A percentile compares a stretch with the other conserved stretches of the same genome.
Conservation (phyloP, 2,113 vertebrate genomes). For the Cynoglossus semilaevis region DNA sequence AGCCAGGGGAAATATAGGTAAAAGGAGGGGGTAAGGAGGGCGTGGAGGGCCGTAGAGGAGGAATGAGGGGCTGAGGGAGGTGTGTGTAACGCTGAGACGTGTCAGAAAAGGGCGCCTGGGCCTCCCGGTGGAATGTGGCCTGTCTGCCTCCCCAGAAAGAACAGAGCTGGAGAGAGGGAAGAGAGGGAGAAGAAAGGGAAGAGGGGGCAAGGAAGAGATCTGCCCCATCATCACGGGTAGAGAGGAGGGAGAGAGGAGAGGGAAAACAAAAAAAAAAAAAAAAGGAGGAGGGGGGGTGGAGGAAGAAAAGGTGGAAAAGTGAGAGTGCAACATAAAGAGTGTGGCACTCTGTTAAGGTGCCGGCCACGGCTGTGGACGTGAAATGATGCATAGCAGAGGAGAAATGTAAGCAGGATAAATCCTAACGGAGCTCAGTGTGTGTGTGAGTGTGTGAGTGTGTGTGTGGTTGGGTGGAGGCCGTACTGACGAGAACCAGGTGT, state of each 20-base stretch:
- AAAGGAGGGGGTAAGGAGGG: constrained; percentile 44
- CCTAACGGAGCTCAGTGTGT: constrained; percentile 61
- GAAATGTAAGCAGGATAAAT: constrained; percentile 72
- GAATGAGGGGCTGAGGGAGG: constrained; percentile 61
- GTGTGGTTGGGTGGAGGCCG: constrained; percentile 50
- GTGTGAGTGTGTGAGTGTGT: constrained; percentile 42
- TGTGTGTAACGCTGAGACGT: constrained; percentile 80
- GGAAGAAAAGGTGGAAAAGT: constrained; percentile 55
- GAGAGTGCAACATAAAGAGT: constrained; percentile 51
- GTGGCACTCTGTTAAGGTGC: constrained; percentile 62
- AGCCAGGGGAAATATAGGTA: constrained; percentile 35
- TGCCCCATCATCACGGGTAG: constrained; percentile 61
- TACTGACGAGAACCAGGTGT: constrained; percentile 72
- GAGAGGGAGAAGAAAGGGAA: constrained; percentile 52
- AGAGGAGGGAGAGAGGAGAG: constrained; percentile 17
- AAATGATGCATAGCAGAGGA: constrained; percentile 68
- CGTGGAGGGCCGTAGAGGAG: constrained; percentile 51
- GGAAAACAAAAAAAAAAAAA: constrained; percentile 35
- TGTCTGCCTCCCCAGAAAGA: constrained; percentile 79
- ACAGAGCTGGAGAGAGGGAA: constrained; percentile 57
- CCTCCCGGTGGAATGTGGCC: constrained; percentile 82
- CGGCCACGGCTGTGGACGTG: constrained; percentile 58
- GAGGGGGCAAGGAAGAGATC: constrained; percentile 54
- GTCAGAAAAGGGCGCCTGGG: constrained; percentile 80
- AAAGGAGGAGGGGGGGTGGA: constrained; percentile 24